Evolutionary conservation across 2,797 vertebrate genomes (phyloP), one percentile per base, ranked within the genome.

Genomic region (Epinephelus malabaricus): DNA sequence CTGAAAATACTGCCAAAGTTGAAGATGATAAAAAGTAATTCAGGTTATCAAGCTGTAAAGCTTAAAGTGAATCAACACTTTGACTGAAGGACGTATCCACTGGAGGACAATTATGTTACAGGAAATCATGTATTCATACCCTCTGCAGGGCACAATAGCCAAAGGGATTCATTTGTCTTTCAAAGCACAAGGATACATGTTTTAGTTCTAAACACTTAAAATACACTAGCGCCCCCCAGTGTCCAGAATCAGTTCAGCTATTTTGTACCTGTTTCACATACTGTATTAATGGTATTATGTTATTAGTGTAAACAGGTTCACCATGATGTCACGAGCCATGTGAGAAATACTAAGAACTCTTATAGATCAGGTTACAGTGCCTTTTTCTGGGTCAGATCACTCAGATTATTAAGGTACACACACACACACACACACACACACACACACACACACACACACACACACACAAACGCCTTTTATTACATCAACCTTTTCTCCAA

Each of bases 171-270:
- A 78, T 76, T 19, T 75, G 54, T 43, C 66, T 55, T 38, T 79
- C 47, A 64, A 61, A 55, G 43, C 55, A 82, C 55, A 73, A 51
- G 46, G 71, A 21, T 14, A 6, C 25, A 47, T 56, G 58, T 43
- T 73, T 40, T 11, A 56, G 12, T 40, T 64, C 1, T 40, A 59
- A 27, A 54, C 2, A 59, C 40, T 21, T 46, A 47, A 84, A 83
- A 89, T 50, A 59, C 90, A 90, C 75, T 67, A 88, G 92, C 84
- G 69, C 94, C 93, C 90, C 86, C 95, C 83, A 85, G 93, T 94
- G 95, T 65, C 10, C 3, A 14, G 1, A 76, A 53, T 1, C 3
- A 34, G 27, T 2, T 2, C 1, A 7, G 18, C 6, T n/a, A 61
- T 53, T 15, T 25, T 55, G 9, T 4, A 47, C n/a, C 19, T 19